These are phyloP conservation scores for Cassiopea andromeda DNA, from an alignment of 30 jellyfish, hydroid and myxozoan species.

Conservation along the genomic window DNA sequence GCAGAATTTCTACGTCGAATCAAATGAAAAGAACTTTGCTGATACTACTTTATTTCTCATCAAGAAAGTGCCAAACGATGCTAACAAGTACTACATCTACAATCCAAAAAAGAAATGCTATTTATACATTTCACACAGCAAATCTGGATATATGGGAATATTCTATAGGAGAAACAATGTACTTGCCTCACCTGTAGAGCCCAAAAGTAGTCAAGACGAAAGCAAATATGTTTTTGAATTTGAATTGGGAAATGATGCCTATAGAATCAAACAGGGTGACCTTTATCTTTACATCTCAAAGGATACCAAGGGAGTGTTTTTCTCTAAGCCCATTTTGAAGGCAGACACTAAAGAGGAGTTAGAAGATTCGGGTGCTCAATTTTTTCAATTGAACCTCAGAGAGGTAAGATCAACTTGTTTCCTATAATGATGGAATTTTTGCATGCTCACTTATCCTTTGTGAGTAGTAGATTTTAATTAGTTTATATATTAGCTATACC, in stretches of 20 bases:
- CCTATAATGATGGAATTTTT: too few species aligned
- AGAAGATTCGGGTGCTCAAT: constrained; percentile 21
- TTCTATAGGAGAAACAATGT: constrained; percentile 29
- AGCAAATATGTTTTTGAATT: constrained; percentile 31
- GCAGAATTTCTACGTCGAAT: constrained; percentile 22
- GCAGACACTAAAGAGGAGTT: constrained; percentile 12
- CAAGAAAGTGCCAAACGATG: constrained; percentile 5
- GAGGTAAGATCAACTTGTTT: constrained; percentile 12
- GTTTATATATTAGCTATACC: too few species aligned
- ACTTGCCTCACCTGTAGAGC: constrained; percentile 9
- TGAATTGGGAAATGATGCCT: constrained; percentile 46
- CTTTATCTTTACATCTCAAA: constrained; percentile 9
- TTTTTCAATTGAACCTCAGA: constrained; percentile 29
- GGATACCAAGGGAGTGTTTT: constrained; percentile 8
- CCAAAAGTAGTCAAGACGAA: background rate
- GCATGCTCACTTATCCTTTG: too few species aligned
- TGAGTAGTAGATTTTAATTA: too few species aligned
- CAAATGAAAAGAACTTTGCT: constrained; percentile 19
- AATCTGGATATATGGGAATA: constrained; percentile 16
- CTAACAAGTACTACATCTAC: constrained; percentile 14
- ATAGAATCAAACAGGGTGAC: constrained; percentile 22
- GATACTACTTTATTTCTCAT: constrained; percentile 12
- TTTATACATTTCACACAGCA: constrained; percentile 36
- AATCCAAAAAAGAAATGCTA: constrained; percentile 2
- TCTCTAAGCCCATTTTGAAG: background rate